Evolutionary conservation across 1,140 invertebrate genomes (phyloP), one percentile per base, ranked within the genome.

Genomic region (Drosophila quadrilineata): DNA sequence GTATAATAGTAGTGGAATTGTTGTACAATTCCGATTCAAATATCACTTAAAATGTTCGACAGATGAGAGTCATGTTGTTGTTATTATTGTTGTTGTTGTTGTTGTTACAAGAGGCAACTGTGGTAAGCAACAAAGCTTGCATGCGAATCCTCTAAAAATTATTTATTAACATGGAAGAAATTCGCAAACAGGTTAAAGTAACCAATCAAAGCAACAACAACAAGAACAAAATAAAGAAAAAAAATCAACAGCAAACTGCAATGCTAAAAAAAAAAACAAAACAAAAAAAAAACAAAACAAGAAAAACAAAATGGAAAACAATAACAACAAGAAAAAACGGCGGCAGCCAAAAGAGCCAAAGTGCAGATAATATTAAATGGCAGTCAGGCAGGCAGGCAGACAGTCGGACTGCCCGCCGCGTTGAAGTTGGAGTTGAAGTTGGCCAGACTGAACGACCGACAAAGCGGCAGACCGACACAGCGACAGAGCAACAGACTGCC

Each of bases 121-220:
- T 9, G 35, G 36, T 17, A 19, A 28, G 14, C 28, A 6, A 10
- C 40, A 46, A 56, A 54, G 48, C 45, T 36, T 46, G 12, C 43
- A 24, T 16, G 52, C 50, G 82, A 84, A 75, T 84, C 79, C 79
- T 85, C 74, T 85, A 85, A 85, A 85, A 85, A 85, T 85, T 85
- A 85, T 85, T 85, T 85, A 85, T 85, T 85, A 85, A 85, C 79
- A 85, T 85, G 79, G 79, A 79, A 79, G 74, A 85, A 85, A 85
- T 85, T 85, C 79, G 79, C 79, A 85, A 85, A 85, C 79, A 85
- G 79, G 79, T 85, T 85, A 85, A 85, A 85, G 65, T 74, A 80
- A 79, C 65, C 79, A 84, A 84, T 85, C 79, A 84, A 84, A 84
- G 74, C 79, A 85, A 74, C 65, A 82, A 82, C 59, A 80, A 59